Evolutionary conservation across 2,888 invertebrate species (phyloP), one percentile per base, ranked within the genome.

Genomic region (Caenorhabditis plicata): DNA sequence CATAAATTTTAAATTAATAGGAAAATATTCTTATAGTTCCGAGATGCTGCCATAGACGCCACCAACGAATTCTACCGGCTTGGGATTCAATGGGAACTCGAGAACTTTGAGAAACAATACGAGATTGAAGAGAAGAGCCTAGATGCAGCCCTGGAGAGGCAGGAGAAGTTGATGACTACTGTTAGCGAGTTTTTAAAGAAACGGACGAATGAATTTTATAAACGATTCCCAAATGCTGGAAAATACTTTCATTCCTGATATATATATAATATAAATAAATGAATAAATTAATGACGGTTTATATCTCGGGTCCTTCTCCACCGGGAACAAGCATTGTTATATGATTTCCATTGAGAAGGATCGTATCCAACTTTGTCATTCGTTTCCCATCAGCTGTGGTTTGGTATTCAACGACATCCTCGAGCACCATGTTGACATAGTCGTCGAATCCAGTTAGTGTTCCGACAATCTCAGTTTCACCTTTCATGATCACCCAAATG

Each of bases 401-500:
- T 85, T 98, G 98, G 60, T 80, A 70, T 36, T 69, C 69, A 27
- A 68, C 73, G 19, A 78, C 78, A 50, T 78, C 77, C 33, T 78
- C 78, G 17, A 80, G 47, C 27, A 72, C 75, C 76, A 75, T 78
- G 57, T 81, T 76, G 22, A 79, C 78, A 50, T 73, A 80, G 46
- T 77, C 79, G 57, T 81, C 79, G 53, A 81, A 80, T 9, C 80
- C 98, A 67, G 93, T 86, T 43, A 99, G 83, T 0, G 95, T 96
- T 61, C 98, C 98, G 11, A 96, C 95, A 83, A 99, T 93, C 86
- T 98, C 98, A 84, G 95, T 96, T 82, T 99, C 98, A 82, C 94
- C 95, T 84, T 98, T 99, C 98, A 99, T 98, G 64, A 99, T 94
- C 23, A 99, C 96, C 83, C 99, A 98, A 78, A 99, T 96, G 65